Evolutionary conservation across 2,888 invertebrate genomes (phyloP).

Genomic region (Listrodromus nycthemerus): DNA sequence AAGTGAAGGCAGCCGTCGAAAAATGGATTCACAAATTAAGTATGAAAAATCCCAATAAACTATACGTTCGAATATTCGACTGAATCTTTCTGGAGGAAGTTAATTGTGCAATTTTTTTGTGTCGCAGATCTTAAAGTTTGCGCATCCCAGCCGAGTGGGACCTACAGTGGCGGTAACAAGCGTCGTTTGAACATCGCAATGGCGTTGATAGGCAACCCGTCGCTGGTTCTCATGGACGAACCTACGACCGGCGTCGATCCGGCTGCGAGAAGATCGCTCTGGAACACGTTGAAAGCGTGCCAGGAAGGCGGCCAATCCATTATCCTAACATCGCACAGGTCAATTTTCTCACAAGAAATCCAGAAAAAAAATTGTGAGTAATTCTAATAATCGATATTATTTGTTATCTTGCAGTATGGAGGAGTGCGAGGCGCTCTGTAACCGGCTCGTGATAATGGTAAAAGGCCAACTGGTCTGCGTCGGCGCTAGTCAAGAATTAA

Average conservation of each 20-base stretch:
- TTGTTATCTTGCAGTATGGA: slow-evolving; percentile 89
- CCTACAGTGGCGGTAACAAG: slow-evolving; percentile 92
- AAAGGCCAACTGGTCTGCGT: slow-evolving; percentile 90
- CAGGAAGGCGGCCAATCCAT: slow-evolving; percentile 86
- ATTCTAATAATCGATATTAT: background rate
- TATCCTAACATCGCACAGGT: slow-evolving; percentile 90
- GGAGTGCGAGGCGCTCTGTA: slow-evolving; percentile 93
- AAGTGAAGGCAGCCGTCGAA: slow-evolving; percentile 85
- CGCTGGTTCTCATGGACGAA: slow-evolving; percentile 90
- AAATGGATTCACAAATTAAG: slow-evolving; percentile 87
- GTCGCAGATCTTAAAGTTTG: slow-evolving; percentile 80
- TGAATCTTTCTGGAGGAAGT: background rate
- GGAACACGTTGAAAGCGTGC: slow-evolving; percentile 87
- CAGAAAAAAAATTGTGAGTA: background rate
- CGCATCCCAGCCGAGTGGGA: slow-evolving; percentile 80
- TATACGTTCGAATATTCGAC: background rate
- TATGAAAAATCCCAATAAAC: slow-evolving; percentile 74
- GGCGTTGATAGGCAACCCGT: slow-evolving; percentile 89
- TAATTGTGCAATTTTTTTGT: background rate
- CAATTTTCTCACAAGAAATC: slow-evolving; percentile 52
- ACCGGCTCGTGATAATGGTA: slow-evolving; percentile 91
- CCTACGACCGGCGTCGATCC: slow-evolving; percentile 91
- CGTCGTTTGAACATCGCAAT: slow-evolving; percentile 92
- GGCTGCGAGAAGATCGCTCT: slow-evolving; percentile 88
- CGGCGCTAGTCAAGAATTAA: slow-evolving; percentile 90